Evolutionary conservation across 2,113 vertebrate genomes (phyloP).

Genomic region (Campylorhamphus procurvoides): DNA sequence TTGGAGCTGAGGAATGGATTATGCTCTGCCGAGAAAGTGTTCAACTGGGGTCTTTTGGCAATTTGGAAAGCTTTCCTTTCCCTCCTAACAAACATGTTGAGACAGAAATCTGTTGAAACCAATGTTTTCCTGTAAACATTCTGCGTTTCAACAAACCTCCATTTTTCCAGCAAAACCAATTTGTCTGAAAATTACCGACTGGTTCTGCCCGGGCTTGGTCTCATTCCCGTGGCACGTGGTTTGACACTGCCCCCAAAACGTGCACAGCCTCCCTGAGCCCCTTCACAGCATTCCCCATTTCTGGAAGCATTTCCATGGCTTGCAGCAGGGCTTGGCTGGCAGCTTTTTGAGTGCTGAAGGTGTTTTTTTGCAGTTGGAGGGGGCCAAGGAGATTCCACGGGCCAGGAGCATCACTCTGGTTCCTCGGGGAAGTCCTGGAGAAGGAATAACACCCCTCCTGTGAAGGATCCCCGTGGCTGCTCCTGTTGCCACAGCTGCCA

Average conservation of each 20-base stretch:
- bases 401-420: not conserved
- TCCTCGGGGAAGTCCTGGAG: not conserved
- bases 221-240: rapidly evolving
- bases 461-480: rapidly evolving
- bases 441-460: not conserved
- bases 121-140: not conserved
- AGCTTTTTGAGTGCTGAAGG: not conserved
- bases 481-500: not conserved
- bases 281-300: rapidly evolving
- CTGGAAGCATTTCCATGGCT: not conserved
- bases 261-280: too few species aligned
- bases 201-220: not conserved
- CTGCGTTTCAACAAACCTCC: not conserved
- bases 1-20: not conserved
- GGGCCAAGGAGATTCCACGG: not conserved
- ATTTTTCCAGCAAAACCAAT: not conserved
- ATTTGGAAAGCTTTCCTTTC: not conserved
- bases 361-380: not conserved
- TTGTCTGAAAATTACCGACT: not conserved
- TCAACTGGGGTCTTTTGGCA: not conserved
- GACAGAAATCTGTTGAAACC: not conserved
- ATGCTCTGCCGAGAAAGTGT: not conserved
- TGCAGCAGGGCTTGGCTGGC: not conserved
- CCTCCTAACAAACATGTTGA: not conserved
- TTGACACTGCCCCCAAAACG: rapidly evolving